Evolutionary conservation across 2,113 vertebrate species (phyloP).

Genomic region (Nycticebus coucang): DNA sequence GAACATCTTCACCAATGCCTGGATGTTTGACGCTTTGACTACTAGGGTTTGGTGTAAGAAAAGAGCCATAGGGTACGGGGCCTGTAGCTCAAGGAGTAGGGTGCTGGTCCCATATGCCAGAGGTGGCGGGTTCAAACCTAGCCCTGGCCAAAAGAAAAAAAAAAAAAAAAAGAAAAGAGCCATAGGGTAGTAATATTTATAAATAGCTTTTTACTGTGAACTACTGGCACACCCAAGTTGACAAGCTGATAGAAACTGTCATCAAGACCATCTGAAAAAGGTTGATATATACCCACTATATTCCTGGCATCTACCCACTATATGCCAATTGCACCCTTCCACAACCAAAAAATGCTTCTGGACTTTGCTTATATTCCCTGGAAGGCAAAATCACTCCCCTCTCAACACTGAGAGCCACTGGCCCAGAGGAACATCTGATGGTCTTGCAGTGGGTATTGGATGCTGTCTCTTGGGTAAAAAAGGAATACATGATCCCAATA

Average conservation of each 20-base stretch:
- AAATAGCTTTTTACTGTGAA: not conserved
- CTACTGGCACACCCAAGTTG: too few species aligned
- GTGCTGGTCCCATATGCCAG: too few species aligned
- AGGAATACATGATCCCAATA: not conserved
- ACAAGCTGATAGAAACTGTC: not conserved
- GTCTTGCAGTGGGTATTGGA: not conserved
- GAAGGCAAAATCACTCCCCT: not conserved
- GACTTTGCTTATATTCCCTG: not conserved
- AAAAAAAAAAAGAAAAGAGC: not conserved
- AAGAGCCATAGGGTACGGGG: not conserved
- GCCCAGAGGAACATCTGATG: not conserved
- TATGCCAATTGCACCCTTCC: not conserved
- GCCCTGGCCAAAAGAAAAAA: too few species aligned
- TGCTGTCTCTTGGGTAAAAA: not conserved
- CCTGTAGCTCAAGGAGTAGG: too few species aligned
- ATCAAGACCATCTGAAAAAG: not conserved
- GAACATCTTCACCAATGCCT: not conserved
- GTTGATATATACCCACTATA: too few species aligned
- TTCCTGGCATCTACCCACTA: not conserved
- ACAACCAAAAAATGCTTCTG: not conserved
- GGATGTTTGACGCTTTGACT: not conserved
- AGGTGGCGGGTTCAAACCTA: too few species aligned
- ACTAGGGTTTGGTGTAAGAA: not conserved
- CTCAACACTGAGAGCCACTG: not conserved
- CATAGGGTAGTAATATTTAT: not conserved